Evolutionary conservation across 1,140 invertebrate genomes (phyloP), one percentile per base, ranked within the genome.

Genomic region (Drosophila paulistorum): DNA sequence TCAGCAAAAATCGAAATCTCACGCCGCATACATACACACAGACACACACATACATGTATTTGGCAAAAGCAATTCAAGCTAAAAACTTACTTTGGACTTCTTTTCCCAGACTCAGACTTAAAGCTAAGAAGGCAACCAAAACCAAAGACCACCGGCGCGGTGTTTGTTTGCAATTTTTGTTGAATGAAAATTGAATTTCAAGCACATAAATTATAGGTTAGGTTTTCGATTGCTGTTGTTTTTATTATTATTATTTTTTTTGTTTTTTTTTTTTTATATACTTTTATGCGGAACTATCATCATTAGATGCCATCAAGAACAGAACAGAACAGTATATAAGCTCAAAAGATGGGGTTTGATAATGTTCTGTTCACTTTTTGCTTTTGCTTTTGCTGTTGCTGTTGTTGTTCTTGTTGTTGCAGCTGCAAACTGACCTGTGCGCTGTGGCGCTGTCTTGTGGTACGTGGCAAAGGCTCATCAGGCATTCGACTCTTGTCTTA

Each of bases 181-280:
- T 83, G 83, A 86, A 86, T 86, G 83, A 86, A 86, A 85, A 86
- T 87, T 87, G 84, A 86, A 86, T 86, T 86, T 83, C 62, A 83
- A 72, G 83, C 79, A 87, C 62, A 86, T 87, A 86, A 86, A 86
- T 86, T 86, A 86, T 86, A 75, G 83, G 83, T 87, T 83, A 83
- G 79, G 71, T 51, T 62, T 59, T 23, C 57, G 58, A 75, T 51
- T 51, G 45, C 45, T 51, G 45, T 51, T 51, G 45, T 51, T 51
- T 51, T 51, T 51, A 51, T 51, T 51, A 51, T 51, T 39, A 37
- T 37, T 17, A 17, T 17, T 17, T 17, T 26, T 14, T 0, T 54
- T 26, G 4, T 54, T 10, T 23, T 26, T 54, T 26, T 14, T 69
- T 63, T 71, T n/a, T n/a, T n/a, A n/a, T 82, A 79, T 82, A 77